Percentiles rank a stretch among this genome's conserved stretches.
Conservation (phyloP, 1,140 invertebrate genomes). For the Trichonephila clavipes region DNA sequence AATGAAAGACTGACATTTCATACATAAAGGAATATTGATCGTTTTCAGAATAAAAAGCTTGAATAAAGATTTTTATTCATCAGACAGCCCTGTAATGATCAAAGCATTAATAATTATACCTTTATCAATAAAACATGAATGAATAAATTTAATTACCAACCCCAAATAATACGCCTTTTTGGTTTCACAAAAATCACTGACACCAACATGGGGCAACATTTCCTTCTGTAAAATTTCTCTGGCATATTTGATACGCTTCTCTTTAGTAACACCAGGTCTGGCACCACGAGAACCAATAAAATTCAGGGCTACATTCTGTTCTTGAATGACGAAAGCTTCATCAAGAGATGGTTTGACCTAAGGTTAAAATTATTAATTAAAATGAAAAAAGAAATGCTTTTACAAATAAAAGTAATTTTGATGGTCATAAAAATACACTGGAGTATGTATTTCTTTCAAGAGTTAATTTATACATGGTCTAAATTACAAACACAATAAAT, state of each 20-base stretch:
- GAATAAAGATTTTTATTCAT: too few relatives aligned
- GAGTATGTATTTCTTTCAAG: neutral
- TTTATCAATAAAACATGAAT: neutral
- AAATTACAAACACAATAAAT: too few relatives aligned
- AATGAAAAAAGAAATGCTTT: neutral
- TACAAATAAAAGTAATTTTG: neutral
- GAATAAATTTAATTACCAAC: slow-evolving; percentile 79
- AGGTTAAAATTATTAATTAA: slow-evolving; percentile 4
- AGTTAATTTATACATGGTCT: neutral
- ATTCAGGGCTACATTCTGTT: slow-evolving; percentile 98
- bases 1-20: too few relatives aligned
- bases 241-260: slow-evolving; percentile 99
- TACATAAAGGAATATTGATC: too few relatives aligned
- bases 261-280: slow-evolving; percentile 97
- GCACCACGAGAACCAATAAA: slow-evolving; percentile 98
- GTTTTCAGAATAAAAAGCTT: too few relatives aligned
- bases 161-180: slow-evolving; percentile 99
- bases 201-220: slow-evolving; percentile 99
- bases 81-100: too few relatives aligned
- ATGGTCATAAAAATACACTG: neutral
- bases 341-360: slow-evolving; percentile 96
- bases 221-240: slow-evolving; percentile 99
- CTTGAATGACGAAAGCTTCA: slow-evolving; percentile 99
- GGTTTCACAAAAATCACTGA: slow-evolving; percentile 99
- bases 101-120: neutral